A percentile compares a stretch with the other conserved stretches of the same genome.
Evolutionary conservation across 2,797 vertebrate genomes (phyloP).

Genomic region (Syngnathus acus): DNA sequence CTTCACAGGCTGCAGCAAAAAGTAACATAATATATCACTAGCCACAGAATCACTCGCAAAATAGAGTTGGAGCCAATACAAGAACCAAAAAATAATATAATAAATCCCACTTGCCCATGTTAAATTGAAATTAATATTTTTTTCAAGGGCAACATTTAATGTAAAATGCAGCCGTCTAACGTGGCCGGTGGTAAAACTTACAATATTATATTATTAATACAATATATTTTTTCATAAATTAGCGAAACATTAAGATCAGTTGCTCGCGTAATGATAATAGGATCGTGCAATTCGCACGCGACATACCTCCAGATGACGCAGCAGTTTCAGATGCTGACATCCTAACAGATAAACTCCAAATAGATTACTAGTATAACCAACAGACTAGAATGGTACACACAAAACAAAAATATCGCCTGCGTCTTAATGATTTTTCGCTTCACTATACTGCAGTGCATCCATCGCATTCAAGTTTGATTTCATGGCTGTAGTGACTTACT

Average conservation of each 20-base stretch:
- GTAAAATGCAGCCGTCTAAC: not conserved
- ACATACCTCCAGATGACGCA: conserved; percentile 55
- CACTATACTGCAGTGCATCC: not conserved
- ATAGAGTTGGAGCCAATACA: too few relatives aligned
- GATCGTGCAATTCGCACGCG: too few relatives aligned
- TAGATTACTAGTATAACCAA: not conserved
- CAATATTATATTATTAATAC: not conserved
- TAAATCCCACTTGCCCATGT: too few relatives aligned
- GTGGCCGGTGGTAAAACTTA: not conserved
- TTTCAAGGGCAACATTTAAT: not conserved
- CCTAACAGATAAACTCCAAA: not conserved
- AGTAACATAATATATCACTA: not conserved
- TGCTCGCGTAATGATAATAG: too few relatives aligned
- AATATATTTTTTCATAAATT: not conserved
- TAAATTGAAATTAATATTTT: not conserved
- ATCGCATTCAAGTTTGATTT: not conserved
- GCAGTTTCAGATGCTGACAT: conserved; percentile 55
- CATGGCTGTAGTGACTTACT: not conserved
- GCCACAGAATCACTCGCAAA: not conserved
- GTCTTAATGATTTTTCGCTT: not conserved
- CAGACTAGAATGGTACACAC: not conserved
- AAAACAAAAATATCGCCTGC: too few relatives aligned
- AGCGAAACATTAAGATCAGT: not conserved
- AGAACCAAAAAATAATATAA: too few relatives aligned
- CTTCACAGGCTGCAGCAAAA: conserved; percentile 21